A percentile compares a stretch with the other conserved stretches of the same genome.
Evolutionary conservation across 2,888 invertebrate species (phyloP).

Genomic region (Bedellia somnulentella): DNA sequence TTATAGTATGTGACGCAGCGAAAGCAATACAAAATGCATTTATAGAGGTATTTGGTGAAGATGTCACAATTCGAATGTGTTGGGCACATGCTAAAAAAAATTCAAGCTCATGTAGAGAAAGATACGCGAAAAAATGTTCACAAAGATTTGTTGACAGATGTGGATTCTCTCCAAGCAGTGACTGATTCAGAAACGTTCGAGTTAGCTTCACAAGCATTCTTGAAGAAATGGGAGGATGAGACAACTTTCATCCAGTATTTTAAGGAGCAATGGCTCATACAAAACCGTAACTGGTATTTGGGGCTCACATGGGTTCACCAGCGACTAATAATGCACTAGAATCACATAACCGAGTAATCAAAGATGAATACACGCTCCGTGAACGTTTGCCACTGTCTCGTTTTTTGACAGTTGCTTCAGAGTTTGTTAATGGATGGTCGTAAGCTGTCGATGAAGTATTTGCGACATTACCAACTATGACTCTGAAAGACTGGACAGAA

Average conservation of each 20-base stretch:
- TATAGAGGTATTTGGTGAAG: constrained; percentile 9
- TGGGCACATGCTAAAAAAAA: constrained; percentile 16
- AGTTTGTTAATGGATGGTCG: constrained; percentile 12
- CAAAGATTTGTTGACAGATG: too few relatives aligned
- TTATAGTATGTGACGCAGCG: constrained; percentile 13
- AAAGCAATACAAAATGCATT: constrained; percentile 12
- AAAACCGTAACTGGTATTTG: constrained; percentile 11
- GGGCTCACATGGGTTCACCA: constrained; percentile 8
- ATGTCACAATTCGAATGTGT: constrained; percentile 14
- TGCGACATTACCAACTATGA: too few relatives aligned
- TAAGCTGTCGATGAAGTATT: too few relatives aligned
- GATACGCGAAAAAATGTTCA: too few relatives aligned
- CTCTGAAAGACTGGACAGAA: too few relatives aligned
- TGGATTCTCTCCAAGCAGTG: too few relatives aligned
- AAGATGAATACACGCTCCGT: too few relatives aligned
- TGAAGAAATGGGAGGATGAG: constrained; percentile 13
- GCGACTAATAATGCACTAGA: constrained; percentile 12
- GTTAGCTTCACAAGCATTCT: too few relatives aligned
- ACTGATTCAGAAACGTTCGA: constrained; percentile 12
- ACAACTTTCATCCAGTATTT: constrained; percentile 7
- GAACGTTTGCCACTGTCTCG: too few relatives aligned
- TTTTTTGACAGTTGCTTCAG: constrained; percentile 11
- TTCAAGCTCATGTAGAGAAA: constrained; percentile 10
- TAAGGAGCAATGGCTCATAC: too few relatives aligned
- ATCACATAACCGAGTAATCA: too few relatives aligned